Conservation (phyloP, 2,113 vertebrate genomes). For the Seriola quinqueradiata region DNA sequence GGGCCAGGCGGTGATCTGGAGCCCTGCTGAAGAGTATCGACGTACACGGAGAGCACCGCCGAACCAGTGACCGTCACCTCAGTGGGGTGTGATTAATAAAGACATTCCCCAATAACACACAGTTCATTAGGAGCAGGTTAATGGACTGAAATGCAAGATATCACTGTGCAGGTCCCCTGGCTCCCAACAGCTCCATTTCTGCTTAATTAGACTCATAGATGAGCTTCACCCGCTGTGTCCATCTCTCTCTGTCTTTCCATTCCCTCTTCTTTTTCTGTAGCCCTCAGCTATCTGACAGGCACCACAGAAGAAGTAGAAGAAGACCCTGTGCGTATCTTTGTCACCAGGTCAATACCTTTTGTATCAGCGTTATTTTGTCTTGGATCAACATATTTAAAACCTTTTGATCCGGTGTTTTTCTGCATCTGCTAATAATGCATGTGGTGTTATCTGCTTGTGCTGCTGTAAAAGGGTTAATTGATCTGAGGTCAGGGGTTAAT, state of each 20-base stretch:
- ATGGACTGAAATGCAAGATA: conserved; percentile 65
- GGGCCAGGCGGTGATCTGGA: conserved; percentile 14
- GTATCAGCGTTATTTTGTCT: conserved; percentile 17
- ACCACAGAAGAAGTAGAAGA: not conserved
- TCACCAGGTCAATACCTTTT: conserved; percentile 31
- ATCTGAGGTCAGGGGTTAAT: conserved; percentile 70
- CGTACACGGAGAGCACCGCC: not conserved
- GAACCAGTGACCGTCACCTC: conserved; percentile 58
- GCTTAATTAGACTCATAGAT: conserved; percentile 70
- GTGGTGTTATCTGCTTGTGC: conserved; percentile 17
- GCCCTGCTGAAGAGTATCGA: conserved; percentile 43
- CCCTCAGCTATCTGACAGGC: conserved; percentile 5
- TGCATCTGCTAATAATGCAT: conserved; percentile 46
- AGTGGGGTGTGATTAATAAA: conserved; percentile 59
- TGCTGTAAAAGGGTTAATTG: conserved; percentile 63
- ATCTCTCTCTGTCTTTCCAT: conserved; percentile 19
- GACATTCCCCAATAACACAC: conserved; percentile 53
- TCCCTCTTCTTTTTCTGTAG: not conserved
- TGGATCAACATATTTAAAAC: conserved; percentile 27
- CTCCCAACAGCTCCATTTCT: conserved; percentile 52
- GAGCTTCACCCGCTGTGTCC: conserved; percentile 35
- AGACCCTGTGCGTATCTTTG: not conserved
- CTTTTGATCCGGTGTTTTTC: conserved; percentile 6
- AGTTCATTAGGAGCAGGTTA: conserved; percentile 76
- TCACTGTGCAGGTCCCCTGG: conserved; percentile 47